phyloP scores from a whole-genome alignment of 2,888 invertebrate genomes.

The Metacarcinus magister region DNA sequence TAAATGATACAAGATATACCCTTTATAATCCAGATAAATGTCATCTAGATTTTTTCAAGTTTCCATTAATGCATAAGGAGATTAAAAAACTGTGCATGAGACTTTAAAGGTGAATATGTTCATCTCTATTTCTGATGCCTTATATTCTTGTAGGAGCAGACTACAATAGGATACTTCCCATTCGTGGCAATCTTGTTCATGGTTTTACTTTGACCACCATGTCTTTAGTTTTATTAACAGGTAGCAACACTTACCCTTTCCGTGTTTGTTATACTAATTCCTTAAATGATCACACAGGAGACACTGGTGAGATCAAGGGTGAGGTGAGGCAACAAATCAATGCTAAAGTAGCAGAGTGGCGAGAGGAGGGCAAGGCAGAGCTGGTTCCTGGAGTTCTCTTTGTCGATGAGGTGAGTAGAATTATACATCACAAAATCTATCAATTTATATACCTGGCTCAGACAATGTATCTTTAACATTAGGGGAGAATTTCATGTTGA shows the following conservation, averaged over 20 bases:
- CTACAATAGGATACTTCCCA: too few species aligned
- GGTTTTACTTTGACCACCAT: background rate
- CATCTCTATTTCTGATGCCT: background rate
- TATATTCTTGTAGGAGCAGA: background rate
- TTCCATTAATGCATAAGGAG: too few species aligned
- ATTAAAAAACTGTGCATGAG: too few species aligned
- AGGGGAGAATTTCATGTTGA: too few species aligned
- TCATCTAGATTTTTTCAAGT: too few species aligned
- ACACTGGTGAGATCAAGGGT: conserved; percentile 99
- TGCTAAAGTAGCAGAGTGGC: conserved; percentile 98
- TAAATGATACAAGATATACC: too few species aligned
- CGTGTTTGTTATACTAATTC: background rate
- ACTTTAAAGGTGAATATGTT: too few species aligned
- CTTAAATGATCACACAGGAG: conserved; percentile 87
- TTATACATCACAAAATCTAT: too few species aligned
- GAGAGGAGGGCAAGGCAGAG: conserved; percentile 99
- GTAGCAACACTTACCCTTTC: background rate
- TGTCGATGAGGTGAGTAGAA: conserved; percentile 92
- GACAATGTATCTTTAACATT: too few species aligned
- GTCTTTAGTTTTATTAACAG: background rate
- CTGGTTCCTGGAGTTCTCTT: conserved; percentile 99
- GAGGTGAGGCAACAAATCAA: conserved; percentile 99
- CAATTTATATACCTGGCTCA: too few species aligned
- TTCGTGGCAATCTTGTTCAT: background rate
- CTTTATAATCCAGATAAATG: too few species aligned